These are phyloP conservation scores for Periphyllus acericola DNA, from an alignment of 2,888 invertebrate genomes.

Conservation along the genomic window DNA sequence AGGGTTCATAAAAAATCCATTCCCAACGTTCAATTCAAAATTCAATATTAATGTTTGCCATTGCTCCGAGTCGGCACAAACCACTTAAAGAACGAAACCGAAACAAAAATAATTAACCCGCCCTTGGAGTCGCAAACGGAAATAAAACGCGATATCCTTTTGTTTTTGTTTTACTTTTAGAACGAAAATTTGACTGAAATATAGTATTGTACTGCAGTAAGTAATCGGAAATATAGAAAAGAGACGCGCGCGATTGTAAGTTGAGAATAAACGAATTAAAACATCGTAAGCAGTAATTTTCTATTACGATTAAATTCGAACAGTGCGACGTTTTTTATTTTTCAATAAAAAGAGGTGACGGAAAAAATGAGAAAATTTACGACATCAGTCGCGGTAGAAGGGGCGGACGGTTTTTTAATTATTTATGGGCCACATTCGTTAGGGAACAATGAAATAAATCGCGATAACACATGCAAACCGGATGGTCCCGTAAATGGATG, in stretches of 20 bases:
- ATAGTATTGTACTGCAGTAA: not conserved
- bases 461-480: slow-evolving; percentile 28
- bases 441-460: slow-evolving; percentile 30
- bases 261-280: not conserved
- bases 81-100: not conserved
- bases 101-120: not conserved
- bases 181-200: not conserved
- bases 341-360: not conserved
- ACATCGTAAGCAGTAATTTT: not conserved
- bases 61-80: not conserved
- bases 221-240: not conserved
- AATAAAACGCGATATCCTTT: not conserved
- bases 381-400: not conserved
- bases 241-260: not conserved
- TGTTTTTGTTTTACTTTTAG: not conserved
- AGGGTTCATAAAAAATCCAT: not conserved
- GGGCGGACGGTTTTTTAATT: slow-evolving; percentile 2
- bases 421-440: slow-evolving; percentile 5
- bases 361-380: slow-evolving; percentile 1
- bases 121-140: not conserved
- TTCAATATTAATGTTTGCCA: not conserved
- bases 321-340: too few species aligned
- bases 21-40: not conserved
- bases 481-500: slow-evolving; percentile 11
- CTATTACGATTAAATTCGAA: not conserved